A percentile compares a stretch with the other conserved stretches of the same genome.
These are phyloP conservation scores for Periophthalmus magnuspinnatus DNA, from an alignment of 2,797 vertebrate species.

Conservation along the genomic window DNA sequence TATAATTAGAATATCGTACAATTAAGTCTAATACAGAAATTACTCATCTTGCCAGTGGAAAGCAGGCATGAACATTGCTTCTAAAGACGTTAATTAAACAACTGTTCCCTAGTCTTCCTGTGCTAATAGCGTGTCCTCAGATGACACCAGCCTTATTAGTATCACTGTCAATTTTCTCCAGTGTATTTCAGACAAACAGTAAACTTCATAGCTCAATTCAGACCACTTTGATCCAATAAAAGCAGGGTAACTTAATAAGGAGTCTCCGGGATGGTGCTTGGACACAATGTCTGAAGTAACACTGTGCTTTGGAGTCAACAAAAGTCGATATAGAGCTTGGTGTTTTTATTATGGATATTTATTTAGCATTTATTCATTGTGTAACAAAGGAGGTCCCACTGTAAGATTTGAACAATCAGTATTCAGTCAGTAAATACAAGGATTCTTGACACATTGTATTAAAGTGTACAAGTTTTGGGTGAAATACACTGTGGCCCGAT, in stretches of 20 bases:
- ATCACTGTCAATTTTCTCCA: background rate
- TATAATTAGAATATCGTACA: background rate
- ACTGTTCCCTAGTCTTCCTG: background rate
- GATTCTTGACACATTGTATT: too few relatives aligned
- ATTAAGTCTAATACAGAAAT: background rate
- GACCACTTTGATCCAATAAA: constrained; percentile 19
- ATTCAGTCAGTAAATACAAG: too few relatives aligned
- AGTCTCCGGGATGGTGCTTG: background rate
- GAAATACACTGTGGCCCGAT: too few relatives aligned
- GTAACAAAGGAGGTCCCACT: too few relatives aligned
- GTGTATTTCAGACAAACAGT: constrained; percentile 17
- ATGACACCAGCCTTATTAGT: background rate
- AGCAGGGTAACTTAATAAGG: constrained; percentile 33
- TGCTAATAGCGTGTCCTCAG: constrained; percentile 8
- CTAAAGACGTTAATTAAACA: background rate
- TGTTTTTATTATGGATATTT: background rate
- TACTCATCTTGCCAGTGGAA: background rate
- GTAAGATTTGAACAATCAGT: too few relatives aligned
- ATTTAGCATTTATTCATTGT: too few relatives aligned
- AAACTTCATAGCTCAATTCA: constrained; percentile 16
- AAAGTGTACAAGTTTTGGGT: too few relatives aligned
- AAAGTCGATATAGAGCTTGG: background rate
- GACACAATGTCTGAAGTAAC: background rate
- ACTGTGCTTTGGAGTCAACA: background rate
- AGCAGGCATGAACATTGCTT: background rate